Percentiles rank a stretch among this genome's conserved stretches.
Evolutionary conservation across 1,140 invertebrate genomes (phyloP).

Genomic region (Pseudomyrmex pallidus): DNA sequence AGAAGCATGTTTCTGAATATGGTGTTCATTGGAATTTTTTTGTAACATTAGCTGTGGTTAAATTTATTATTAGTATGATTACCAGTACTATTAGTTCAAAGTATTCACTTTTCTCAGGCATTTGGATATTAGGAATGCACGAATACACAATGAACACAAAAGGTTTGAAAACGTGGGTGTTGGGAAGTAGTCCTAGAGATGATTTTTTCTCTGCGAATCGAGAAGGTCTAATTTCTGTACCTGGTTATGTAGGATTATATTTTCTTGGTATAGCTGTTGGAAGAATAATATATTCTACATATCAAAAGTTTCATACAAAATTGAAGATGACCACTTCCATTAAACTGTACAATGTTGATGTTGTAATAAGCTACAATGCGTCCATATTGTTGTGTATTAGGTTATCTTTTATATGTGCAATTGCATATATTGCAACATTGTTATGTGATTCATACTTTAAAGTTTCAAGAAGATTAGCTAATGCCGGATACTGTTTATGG

Average conservation of each 20-base stretch:
- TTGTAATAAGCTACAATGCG: conserved; percentile 74
- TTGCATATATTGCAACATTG: conserved; percentile 84
- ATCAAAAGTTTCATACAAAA: conserved; percentile 74
- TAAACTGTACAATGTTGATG: conserved; percentile 65
- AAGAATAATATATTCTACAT: conserved; percentile 85
- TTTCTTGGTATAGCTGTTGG: conserved; percentile 90
- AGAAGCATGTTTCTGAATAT: conserved; percentile 95
- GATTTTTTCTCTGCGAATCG: conserved; percentile 93
- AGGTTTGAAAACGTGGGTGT: conserved; percentile 90
- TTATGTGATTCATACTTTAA: conserved; percentile 84
- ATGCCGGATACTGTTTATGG: conserved; percentile 91
- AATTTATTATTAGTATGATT: conserved; percentile 89
- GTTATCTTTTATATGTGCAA: conserved; percentile 81
- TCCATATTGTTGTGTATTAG: conserved; percentile 79
- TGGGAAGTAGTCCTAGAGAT: conserved; percentile 86
- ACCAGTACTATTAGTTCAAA: conserved; percentile 84
- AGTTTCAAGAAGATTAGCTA: conserved; percentile 90
- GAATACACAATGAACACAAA: conserved; percentile 88
- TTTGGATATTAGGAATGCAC: conserved; percentile 88
- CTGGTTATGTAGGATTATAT: conserved; percentile 94
- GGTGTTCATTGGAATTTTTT: conserved; percentile 99
- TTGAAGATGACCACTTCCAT: conserved; percentile 63
- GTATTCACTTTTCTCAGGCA: conserved; percentile 84
- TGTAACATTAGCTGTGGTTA: conserved; percentile 94
- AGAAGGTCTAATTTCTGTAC: conserved; percentile 94